Evolutionary conservation across 2,113 vertebrate species (phyloP), one percentile per base, ranked within the genome.

Genomic region (Notarius lentiginosus): DNA sequence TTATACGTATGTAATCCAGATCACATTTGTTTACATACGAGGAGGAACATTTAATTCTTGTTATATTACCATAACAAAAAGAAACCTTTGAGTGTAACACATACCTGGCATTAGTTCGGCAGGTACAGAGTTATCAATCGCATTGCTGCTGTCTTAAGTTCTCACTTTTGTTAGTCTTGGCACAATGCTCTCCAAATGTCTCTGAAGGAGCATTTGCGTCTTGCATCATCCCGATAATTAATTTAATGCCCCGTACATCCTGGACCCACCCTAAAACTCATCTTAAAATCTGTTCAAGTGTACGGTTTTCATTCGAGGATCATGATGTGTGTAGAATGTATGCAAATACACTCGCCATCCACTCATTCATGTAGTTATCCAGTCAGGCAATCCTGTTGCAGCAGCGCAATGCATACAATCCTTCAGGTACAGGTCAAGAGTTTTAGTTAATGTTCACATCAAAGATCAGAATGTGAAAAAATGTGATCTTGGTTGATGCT

Each of bases 61-160:
- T 79, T 34, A 58, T 58, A 58, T 79, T 79, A 41, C 15, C 55
- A 20, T 79, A 58, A 79, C 53, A 58, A 58, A 58, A 79, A 79
- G 73, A 53, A 79, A 58, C 14, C 55, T 34, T 55, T 60, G 53
- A 6, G 53, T 60, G 55, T 79, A 55, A 79, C 77, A 34, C 34
- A 79, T 79, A 30, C 55, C 55, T 34, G 30, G 53, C 27, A 34
- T 79, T 79, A 79, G 55, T 79, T 60, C 27, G 60, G 77, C 77
- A 79, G 27, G n/a, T n/a, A 9, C 14, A 0, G 51, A 55, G n/a
- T 15, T 77, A 55, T 55, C 49, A 55, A 4, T 55, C 3, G 27
- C 77, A 5, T 34, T 30, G n/a, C 53, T 30, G 51, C 51, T 56
- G 76, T 56, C 53, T 79, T 79, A 79, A 79, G 7, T 58, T n/a